Evolutionary conservation across 2,888 invertebrate species (phyloP).

Genomic region (Xanthorhoe designata): DNA sequence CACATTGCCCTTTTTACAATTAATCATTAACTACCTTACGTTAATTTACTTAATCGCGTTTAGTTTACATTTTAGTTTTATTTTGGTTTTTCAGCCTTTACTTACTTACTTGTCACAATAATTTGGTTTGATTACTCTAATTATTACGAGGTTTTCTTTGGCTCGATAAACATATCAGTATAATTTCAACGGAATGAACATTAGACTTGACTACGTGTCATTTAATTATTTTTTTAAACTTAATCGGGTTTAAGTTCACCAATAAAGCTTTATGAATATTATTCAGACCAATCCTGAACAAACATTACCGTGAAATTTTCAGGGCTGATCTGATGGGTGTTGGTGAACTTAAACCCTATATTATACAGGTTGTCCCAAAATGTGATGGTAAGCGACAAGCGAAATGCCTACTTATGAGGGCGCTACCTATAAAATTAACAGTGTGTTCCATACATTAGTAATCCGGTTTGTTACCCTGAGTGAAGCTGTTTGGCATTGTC

Average conservation of each 20-base stretch:
- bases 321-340: background rate
- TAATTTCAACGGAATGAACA: conserved; percentile 8
- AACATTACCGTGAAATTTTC: background rate
- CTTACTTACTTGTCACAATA: conserved; percentile 16
- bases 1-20: conserved; percentile 17
- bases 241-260: background rate
- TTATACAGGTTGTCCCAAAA: background rate
- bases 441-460: too few relatives aligned
- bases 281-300: background rate
- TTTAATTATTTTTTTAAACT: background rate
- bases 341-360: conserved; percentile 2
- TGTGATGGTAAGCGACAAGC: too few relatives aligned
- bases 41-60: conserved; percentile 14
- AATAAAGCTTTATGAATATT: background rate
- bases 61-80: conserved; percentile 10
- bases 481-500: too few relatives aligned
- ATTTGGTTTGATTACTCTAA: conserved; percentile 5
- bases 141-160: background rate
- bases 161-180: background rate
- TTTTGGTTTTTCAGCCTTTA: conserved; percentile 23
- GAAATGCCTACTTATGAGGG: too few relatives aligned
- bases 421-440: too few relatives aligned
- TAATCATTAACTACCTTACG: conserved; percentile 5
- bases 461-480: too few relatives aligned
- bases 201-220: background rate